These are phyloP conservation scores for Batillaria attramentaria DNA, from an alignment of 1,140 invertebrate species.

Conservation along the genomic window DNA sequence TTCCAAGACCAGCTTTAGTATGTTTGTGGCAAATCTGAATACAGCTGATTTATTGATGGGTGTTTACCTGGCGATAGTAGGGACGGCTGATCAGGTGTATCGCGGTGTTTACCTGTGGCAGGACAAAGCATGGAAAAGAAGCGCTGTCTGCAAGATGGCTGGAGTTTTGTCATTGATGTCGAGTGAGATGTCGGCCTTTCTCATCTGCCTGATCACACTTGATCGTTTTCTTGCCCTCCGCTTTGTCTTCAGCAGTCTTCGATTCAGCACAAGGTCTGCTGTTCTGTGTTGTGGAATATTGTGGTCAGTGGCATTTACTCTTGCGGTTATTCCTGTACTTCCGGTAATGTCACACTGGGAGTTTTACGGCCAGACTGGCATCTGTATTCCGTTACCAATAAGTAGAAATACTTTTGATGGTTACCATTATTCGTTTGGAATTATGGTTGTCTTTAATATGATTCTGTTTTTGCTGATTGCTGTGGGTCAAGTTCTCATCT, in stretches of 20 bases:
- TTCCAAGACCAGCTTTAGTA: neutral
- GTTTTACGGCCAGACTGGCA: constrained; percentile 9
- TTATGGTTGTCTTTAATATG: constrained; percentile 44
- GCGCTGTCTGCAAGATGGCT: neutral
- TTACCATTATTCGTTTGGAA: constrained; percentile 40
- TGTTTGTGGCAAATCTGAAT: neutral
- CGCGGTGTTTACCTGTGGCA: neutral
- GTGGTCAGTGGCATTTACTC: neutral
- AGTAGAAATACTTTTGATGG: constrained; percentile 26
- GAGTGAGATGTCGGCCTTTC: constrained; percentile 3
- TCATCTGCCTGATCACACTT: constrained; percentile 21
- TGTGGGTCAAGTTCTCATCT: constrained; percentile 44
- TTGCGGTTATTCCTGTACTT: constrained; percentile 19
- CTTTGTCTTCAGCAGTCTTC: neutral
- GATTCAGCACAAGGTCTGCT: neutral
- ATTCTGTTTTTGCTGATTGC: constrained; percentile 39
- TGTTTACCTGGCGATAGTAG: constrained; percentile 19
- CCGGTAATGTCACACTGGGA: neutral
- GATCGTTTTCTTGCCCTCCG: neutral
- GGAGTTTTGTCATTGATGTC: constrained; percentile 2
- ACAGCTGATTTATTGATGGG: constrained; percentile 14
- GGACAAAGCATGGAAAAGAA: constrained; percentile 1
- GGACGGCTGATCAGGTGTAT: neutral
- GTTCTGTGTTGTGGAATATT: neutral
- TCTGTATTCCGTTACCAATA: constrained; percentile 10